A percentile compares a stretch with the other conserved stretches of the same genome.
These are phyloP conservation scores for Colaptes auratus DNA, from an alignment of 2,113 vertebrate genomes.

Conservation along the genomic window DNA sequence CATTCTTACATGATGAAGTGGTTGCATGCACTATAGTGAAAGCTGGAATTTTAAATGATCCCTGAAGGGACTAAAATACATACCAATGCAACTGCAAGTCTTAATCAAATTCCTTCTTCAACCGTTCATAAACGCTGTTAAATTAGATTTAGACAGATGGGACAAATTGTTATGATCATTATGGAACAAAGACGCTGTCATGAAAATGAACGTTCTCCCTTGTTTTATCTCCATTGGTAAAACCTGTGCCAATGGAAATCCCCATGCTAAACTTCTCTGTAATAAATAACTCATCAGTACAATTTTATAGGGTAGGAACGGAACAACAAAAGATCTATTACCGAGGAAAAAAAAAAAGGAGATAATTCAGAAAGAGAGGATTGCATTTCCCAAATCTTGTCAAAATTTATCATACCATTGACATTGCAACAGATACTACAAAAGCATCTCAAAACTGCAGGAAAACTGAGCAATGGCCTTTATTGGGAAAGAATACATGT, in stretches of 20 bases:
- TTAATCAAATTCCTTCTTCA: constrained; percentile 61
- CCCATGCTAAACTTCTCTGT: not conserved
- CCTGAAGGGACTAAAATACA: constrained; percentile 31
- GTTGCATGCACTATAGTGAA: not conserved
- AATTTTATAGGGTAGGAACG: constrained; percentile 5
- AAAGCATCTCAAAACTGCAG: not conserved
- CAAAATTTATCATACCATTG: not conserved
- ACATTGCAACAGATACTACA: not conserved
- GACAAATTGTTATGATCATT: constrained; percentile 58
- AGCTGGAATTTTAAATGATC: constrained; percentile 31
- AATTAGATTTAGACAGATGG: constrained; percentile 68
- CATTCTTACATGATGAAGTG: not conserved
- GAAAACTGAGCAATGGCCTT: not conserved
- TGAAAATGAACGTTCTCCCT: constrained; percentile 27
- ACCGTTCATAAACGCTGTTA: constrained; percentile 42
- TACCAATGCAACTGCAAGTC: constrained; percentile 5
- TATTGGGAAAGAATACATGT: rapidly evolving
- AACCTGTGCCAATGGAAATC: not conserved
- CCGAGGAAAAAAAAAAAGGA: not conserved
- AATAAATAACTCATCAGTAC: constrained; percentile 25
- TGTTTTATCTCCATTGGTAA: constrained; percentile 20
- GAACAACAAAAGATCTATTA: not conserved
- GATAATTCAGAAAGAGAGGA: not conserved
- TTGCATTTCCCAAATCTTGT: not conserved
- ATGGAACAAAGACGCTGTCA: not conserved